A percentile compares a stretch with the other conserved stretches of the same genome.
Conservation (phyloP, 2,888 invertebrate genomes). For the Pilophorus perplexus region DNA sequence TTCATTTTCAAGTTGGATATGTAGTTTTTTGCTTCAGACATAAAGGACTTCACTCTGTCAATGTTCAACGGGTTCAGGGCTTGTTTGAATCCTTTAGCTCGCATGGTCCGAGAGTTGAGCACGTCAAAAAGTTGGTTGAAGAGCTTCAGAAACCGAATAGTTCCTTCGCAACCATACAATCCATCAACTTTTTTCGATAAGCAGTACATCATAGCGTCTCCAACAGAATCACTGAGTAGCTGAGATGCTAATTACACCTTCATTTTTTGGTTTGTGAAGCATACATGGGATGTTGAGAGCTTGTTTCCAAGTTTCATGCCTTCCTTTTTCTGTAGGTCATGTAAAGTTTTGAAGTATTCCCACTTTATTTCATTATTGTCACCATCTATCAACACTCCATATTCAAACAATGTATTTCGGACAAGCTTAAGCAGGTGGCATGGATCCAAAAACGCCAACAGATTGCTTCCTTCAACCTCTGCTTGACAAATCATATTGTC, state of each 20-base stretch:
- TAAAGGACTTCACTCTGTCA: neutral
- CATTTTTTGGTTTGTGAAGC: constrained; percentile 39
- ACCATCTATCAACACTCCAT: constrained; percentile 21
- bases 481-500: neutral
- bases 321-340: neutral
- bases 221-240: constrained; percentile 40
- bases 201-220: constrained; percentile 33
- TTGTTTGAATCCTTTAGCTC: constrained; percentile 6
- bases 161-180: neutral
- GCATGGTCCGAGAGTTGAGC: neutral
- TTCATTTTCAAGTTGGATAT: neutral
- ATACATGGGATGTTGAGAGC: constrained; percentile 43
- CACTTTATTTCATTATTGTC: neutral
- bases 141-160: neutral
- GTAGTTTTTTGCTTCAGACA: neutral
- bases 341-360: neutral
- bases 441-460: constrained; percentile 46
- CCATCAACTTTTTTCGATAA: neutral
- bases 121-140: neutral
- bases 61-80: neutral
- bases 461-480: constrained; percentile 19
- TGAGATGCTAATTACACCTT: constrained; percentile 44
- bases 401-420: constrained; percentile 41
- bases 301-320: constrained; percentile 41
- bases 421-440: constrained; percentile 46